Evolutionary conservation across 2,797 vertebrate genomes (phyloP).

Genomic region (Oreochromis mossambicus): DNA sequence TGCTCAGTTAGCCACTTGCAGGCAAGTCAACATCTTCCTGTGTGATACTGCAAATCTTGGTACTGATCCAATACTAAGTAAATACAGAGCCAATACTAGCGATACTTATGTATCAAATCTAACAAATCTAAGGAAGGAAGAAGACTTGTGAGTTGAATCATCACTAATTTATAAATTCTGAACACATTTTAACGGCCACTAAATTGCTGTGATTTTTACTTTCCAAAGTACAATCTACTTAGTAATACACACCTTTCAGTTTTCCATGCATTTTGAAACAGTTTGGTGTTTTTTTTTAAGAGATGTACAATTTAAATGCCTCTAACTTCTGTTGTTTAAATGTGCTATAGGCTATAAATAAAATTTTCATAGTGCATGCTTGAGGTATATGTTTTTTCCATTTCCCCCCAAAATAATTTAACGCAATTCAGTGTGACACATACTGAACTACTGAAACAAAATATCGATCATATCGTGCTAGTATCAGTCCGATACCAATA

Average conservation of each 20-base stretch:
- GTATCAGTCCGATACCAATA: background rate
- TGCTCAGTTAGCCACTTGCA: background rate
- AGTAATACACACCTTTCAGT: background rate
- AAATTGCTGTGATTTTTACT: background rate
- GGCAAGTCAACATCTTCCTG: background rate
- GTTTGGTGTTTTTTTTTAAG: background rate
- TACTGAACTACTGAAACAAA: background rate
- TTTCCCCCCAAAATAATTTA: background rate
- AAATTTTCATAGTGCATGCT: background rate
- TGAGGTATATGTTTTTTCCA: background rate
- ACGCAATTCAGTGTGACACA: background rate
- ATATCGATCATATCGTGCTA: background rate
- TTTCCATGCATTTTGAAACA: background rate
- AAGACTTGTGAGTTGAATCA: background rate
- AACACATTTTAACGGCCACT: background rate
- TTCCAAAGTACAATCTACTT: accelerated
- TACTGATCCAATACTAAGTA: background rate
- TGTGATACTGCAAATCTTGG: background rate
- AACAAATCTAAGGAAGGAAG: too few relatives aligned
- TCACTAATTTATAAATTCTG: background rate
- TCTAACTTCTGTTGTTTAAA: background rate
- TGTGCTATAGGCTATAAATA: background rate
- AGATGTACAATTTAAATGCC: background rate
- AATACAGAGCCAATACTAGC: background rate
- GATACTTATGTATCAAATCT: background rate